phyloP scores from a whole-genome alignment of 2,888 invertebrate species.

The Cheilosia pagana region DNA sequence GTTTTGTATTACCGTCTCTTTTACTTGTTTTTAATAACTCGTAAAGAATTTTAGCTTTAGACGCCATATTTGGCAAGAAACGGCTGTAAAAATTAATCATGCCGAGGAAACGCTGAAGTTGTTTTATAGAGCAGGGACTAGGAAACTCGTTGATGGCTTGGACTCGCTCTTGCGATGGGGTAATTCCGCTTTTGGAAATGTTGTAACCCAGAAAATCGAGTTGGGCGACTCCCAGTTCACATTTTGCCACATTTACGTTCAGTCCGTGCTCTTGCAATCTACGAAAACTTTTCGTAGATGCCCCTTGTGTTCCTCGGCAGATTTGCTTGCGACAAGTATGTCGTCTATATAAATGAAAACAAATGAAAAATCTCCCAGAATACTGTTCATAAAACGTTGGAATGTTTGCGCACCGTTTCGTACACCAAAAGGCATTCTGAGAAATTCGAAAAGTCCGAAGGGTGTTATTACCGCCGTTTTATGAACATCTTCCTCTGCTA shows the following conservation, averaged over 20 bases:
- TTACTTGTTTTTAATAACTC: conserved; percentile 4
- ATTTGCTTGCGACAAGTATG: conserved; percentile 33
- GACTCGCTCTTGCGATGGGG: neutral
- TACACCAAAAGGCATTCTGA: conserved; percentile 78
- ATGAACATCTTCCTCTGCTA: conserved; percentile 77
- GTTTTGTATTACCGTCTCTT: neutral
- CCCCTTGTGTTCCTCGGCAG: too few relatives aligned
- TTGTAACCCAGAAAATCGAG: conserved; percentile 22
- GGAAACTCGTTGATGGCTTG: conserved; percentile 13
- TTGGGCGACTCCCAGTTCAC: conserved; percentile 25
- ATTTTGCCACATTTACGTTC: conserved; percentile 21
- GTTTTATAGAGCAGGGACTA: conserved; percentile 1
- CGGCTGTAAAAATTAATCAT: conserved; percentile 26
- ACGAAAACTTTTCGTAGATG: neutral
- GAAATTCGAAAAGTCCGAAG: conserved; percentile 79
- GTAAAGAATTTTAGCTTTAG: conserved; percentile 6
- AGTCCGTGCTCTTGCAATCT: conserved; percentile 25
- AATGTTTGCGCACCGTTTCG: conserved; percentile 77
- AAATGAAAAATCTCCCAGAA: conserved; percentile 75
- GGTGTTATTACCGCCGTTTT: conserved; percentile 80
- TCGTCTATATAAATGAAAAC: conserved; percentile 75
- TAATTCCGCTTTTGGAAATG: neutral
- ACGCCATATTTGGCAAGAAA: conserved; percentile 17
- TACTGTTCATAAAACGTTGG: conserved; percentile 77
- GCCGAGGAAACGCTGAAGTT: conserved; percentile 21